Evolutionary conservation across 2,797 vertebrate species (phyloP), one percentile per base, ranked within the genome.

Genomic region (Phoeniculus purpureus): DNA sequence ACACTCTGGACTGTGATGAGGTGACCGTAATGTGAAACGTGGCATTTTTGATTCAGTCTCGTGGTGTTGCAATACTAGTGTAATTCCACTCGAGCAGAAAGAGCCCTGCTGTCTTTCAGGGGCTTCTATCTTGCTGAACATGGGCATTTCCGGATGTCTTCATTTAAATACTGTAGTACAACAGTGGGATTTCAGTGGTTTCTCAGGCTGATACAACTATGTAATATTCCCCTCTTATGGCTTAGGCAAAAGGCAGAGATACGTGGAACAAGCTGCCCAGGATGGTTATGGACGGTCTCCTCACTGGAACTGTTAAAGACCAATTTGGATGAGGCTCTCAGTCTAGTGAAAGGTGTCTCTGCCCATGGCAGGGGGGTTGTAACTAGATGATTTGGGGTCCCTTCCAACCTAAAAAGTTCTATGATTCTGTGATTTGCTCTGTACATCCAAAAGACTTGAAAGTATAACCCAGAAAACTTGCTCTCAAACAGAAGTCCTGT

Each of bases 81-180:
- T 66, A 23, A 26, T 80, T 65, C 31, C 23, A 72, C 22, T 5
- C 0, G 1, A 81, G 73, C 51, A 62, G 55, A 72, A 72, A 6
- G 59, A 86, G 29, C 15, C 12, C 18, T 48, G 15, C 23, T 56
- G 47, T 6, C 40, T 79, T 12, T 9, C 13, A 52, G 54, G 19
- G 19, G 8, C 13, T 59, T 37, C 11, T 56, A 61, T 56, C 21
- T n/a, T 50, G 60, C 20, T 26, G 47, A 34, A 17, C 0, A 0
- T 29, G 7, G 45, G 19, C 6, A 0, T 70, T 79, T 50, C 45
- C 70, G 80, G 8, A 54, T 6, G 10, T 79, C 48, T 56, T 83
- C 6, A 14, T 62, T 88, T 10, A 59, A 89, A 34, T 76, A 5
- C 17, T 37, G 26, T 22, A 19, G 13, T 31, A 32, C 43, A 72